Conservation (phyloP, 2,113 vertebrate species). For the Cygnus buccinator region DNA sequence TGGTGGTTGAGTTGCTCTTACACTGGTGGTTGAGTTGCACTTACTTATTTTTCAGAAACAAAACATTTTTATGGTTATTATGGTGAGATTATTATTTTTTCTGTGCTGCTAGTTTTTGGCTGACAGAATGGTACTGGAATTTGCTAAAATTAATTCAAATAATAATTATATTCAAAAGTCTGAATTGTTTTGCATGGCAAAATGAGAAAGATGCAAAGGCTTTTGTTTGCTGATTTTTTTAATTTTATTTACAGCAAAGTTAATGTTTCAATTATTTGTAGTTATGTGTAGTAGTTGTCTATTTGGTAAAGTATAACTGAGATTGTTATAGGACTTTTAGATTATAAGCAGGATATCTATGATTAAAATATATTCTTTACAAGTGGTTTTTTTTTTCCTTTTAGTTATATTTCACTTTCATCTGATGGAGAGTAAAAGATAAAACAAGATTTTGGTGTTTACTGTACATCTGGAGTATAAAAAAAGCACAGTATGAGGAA, state of each 20-base stretch:
- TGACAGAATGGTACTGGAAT: background rate
- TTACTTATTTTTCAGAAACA: background rate
- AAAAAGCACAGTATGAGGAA: conserved; percentile 70
- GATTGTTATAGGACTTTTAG: background rate
- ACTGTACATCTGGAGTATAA: conserved; percentile 75
- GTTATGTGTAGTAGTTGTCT: background rate
- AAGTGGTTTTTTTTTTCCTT: conserved; percentile 9
- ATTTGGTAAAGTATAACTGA: conserved; percentile 9
- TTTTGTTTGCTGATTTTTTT: background rate
- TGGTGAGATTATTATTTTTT: background rate
- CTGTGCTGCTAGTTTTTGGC: background rate
- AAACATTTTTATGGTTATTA: background rate
- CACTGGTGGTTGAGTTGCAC: background rate
- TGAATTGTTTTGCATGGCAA: background rate
- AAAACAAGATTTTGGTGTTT: conserved; percentile 78
- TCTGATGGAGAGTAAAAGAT: conserved; percentile 73
- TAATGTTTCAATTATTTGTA: background rate
- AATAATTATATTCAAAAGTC: background rate
- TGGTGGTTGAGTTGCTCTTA: background rate
- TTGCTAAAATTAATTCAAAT: background rate
- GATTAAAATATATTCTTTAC: conserved; percentile 59
- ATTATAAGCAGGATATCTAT: conserved; percentile 6
- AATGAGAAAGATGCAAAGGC: background rate
- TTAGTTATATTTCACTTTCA: conserved; percentile 60
- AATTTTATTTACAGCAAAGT: background rate